A percentile compares a stretch with the other conserved stretches of the same genome.
Evolutionary conservation across 2,888 invertebrate genomes (phyloP).

Genomic region (Syrista parreyssii): DNA sequence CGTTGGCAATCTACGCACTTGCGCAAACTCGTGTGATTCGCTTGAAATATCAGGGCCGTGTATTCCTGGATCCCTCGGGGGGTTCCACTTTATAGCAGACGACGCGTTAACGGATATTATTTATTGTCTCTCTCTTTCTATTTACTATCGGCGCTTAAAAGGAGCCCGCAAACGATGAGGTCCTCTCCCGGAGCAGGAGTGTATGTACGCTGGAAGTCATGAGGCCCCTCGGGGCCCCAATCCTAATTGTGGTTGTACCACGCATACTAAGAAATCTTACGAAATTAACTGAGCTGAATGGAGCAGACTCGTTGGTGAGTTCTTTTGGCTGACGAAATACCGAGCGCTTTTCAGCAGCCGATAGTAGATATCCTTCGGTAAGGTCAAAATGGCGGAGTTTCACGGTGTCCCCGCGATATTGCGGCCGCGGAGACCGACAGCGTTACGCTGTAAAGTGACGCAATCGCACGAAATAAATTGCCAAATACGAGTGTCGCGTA

Average conservation of each 20-base stretch:
- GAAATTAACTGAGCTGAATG: slow-evolving; percentile 29
- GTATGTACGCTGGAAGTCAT: neutral
- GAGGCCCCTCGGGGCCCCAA: neutral
- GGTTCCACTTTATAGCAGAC: neutral
- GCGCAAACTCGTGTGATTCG: slow-evolving; percentile 11
- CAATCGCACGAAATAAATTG: slow-evolving; percentile 46
- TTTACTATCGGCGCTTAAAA: slow-evolving; percentile 20
- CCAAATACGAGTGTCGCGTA: slow-evolving; percentile 28
- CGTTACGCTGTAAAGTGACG: slow-evolving; percentile 33
- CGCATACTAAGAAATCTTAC: slow-evolving; percentile 27
- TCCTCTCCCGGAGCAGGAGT: neutral
- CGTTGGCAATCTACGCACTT: slow-evolving; percentile 10
- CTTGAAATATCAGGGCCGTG: slow-evolving; percentile 33
- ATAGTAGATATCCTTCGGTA: slow-evolving; percentile 61
- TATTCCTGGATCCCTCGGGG: neutral
- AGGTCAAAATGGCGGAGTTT: slow-evolving; percentile 61
- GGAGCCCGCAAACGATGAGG: slow-evolving; percentile 15
- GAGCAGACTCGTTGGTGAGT: neutral
- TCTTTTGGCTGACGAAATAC: slow-evolving; percentile 25
- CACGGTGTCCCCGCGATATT: slow-evolving; percentile 32
- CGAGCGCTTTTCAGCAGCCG: slow-evolving; percentile 19
- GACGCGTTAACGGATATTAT: neutral
- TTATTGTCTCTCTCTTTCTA: neutral
- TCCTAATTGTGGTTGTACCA: neutral
- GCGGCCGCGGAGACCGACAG: slow-evolving; percentile 35